Conservation (phyloP, 2,113 vertebrate genomes). For the Mastomys coucha region DNA sequence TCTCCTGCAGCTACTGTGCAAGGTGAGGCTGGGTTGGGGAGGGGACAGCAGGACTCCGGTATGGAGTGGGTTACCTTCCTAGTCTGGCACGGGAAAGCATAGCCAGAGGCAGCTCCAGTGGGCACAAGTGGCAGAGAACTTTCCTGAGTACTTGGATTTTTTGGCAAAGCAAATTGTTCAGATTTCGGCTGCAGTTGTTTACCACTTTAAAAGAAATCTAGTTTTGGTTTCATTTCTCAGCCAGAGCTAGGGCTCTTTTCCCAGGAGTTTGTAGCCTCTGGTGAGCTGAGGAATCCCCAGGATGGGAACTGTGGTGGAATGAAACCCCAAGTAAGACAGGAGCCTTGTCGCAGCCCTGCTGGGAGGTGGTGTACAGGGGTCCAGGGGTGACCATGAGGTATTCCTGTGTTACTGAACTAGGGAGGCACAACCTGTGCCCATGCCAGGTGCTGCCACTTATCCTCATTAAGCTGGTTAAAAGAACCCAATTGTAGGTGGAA, state of each 20-base stretch:
- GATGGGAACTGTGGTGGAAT: neutral
- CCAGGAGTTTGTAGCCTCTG: neutral
- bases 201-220: neutral
- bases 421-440: neutral
- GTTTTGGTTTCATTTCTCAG: neutral
- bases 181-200: too few relatives aligned
- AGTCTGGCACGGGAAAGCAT: neutral
- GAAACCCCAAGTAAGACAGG: too few relatives aligned
- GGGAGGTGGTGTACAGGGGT: neutral
- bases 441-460: neutral
- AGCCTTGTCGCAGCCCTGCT: neutral
- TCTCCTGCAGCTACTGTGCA: neutral
- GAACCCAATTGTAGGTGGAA: neutral
- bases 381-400: neutral
- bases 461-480: neutral
- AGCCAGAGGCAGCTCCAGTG: neutral
- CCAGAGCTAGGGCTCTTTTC: neutral
- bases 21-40: conserved; percentile 64
- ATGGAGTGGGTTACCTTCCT: neutral
- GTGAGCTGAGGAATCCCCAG: too few relatives aligned
- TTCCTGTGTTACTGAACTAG: neutral
- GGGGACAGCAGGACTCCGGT: neutral
- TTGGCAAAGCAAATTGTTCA: too few relatives aligned
- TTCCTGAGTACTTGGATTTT: too few relatives aligned
- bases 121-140: neutral